phyloP scores from a whole-genome alignment of 2,888 invertebrate genomes.

The Aphodius granarius region DNA sequence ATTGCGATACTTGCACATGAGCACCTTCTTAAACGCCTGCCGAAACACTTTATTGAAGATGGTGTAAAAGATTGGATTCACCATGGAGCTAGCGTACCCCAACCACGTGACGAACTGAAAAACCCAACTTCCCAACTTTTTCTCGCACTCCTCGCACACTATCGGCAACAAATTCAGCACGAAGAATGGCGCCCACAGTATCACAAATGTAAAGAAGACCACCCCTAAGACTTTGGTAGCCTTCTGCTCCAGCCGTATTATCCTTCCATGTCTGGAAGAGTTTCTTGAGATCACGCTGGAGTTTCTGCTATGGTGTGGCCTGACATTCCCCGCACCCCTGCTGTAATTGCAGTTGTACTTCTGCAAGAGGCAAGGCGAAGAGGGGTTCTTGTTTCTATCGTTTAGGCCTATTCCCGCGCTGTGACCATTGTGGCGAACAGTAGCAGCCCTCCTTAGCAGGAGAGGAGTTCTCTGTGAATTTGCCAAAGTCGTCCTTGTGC shows the following conservation, averaged over 20 bases:
- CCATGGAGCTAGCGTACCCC: conserved; percentile 92
- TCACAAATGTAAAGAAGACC: conserved; percentile 92
- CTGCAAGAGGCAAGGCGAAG: conserved; percentile 60
- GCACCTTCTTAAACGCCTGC: conserved; percentile 85
- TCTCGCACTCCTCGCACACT: conserved; percentile 79
- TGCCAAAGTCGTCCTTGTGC: conserved; percentile 63
- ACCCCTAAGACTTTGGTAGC: conserved; percentile 95
- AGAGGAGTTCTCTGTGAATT: conserved; percentile 55
- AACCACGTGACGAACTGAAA: conserved; percentile 90
- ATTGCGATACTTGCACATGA: conserved; percentile 74
- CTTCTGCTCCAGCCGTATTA: conserved; percentile 88
- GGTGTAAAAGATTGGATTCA: conserved; percentile 95
- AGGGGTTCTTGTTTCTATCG: conserved; percentile 55
- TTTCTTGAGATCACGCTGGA: conserved; percentile 81
- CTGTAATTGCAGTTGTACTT: conserved; percentile 44
- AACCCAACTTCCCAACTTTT: conserved; percentile 74
- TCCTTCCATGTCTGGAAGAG: conserved; percentile 80
- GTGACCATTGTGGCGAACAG: conserved; percentile 59
- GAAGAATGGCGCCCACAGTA: conserved; percentile 96
- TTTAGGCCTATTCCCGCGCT: conserved; percentile 35
- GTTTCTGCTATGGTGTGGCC: conserved; percentile 76
- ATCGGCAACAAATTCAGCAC: conserved; percentile 85
- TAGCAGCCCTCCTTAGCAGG: conserved; percentile 62
- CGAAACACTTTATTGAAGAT: conserved; percentile 94
- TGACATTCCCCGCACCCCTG: conserved; percentile 57